A percentile compares a stretch with the other conserved stretches of the same genome.
phyloP scores from a whole-genome alignment of 2,797 vertebrate species.

The Epinephelus coioides region DNA sequence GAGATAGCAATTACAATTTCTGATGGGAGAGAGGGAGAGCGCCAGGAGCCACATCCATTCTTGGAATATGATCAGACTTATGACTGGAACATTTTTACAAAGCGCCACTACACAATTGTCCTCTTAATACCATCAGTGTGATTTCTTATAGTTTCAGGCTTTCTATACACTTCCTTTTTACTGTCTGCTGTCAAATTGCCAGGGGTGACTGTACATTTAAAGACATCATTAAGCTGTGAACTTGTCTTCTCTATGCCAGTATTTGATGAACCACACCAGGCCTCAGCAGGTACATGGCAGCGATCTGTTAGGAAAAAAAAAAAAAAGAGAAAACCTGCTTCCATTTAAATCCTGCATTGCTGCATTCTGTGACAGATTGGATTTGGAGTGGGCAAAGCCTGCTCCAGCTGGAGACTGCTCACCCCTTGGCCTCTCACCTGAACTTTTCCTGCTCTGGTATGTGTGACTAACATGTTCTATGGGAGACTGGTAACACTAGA shows the following conservation, averaged over 20 bases:
- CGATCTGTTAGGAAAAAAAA: constrained; percentile 25
- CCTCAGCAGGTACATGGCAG: constrained; percentile 71
- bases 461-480: constrained; percentile 83
- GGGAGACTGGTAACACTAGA: constrained; percentile 69
- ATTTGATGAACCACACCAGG: constrained; percentile 66
- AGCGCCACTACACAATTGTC: constrained; percentile 59
- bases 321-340: constrained; percentile 59
- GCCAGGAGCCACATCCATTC: constrained; percentile 70
- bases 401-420: constrained; percentile 78
- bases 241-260: constrained; percentile 53
- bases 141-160: constrained; percentile 41
- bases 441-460: constrained; percentile 75
- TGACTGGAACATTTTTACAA: constrained; percentile 73
- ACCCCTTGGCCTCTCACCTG: constrained; percentile 78
- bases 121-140: constrained; percentile 52
- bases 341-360: constrained; percentile 64
- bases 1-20: constrained; percentile 80
- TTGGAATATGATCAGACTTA: constrained; percentile 75
- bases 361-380: constrained; percentile 76
- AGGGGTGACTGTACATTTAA: constrained; percentile 55
- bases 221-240: constrained; percentile 61
- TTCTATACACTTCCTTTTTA: constrained; percentile 25
- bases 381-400: constrained; percentile 62
- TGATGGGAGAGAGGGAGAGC: constrained; percentile 65
- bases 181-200: constrained; percentile 42